These are phyloP conservation scores for Oxycera nigricornis DNA, from an alignment of 2,888 invertebrate genomes.

Conservation along the genomic window DNA sequence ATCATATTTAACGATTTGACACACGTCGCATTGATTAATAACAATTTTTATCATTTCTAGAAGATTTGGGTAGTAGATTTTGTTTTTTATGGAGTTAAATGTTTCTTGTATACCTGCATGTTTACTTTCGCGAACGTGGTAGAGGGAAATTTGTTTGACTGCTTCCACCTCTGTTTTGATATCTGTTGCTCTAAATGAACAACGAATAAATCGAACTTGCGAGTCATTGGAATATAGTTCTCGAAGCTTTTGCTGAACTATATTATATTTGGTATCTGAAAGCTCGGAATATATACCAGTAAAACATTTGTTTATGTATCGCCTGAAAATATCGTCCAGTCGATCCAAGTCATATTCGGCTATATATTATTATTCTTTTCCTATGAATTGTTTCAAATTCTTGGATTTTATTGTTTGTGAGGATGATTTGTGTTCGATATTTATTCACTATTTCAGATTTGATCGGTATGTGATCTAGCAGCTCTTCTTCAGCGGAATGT, in stretches of 20 bases:
- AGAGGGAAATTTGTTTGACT: conserved; percentile 44
- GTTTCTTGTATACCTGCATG: conserved; percentile 42
- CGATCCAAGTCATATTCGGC: too few species aligned
- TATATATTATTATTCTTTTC: too few species aligned
- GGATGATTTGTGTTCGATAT: too few species aligned
- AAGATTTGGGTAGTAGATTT: conserved; percentile 44
- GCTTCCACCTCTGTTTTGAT: conserved; percentile 44
- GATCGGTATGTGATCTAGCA: too few species aligned
- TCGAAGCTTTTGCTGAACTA: conserved; percentile 43
- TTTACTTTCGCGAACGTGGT: conserved; percentile 46
- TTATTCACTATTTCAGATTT: too few species aligned
- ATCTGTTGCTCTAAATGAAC: conserved; percentile 40
- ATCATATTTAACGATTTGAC: conserved; percentile 1
- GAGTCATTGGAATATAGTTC: conserved; percentile 39
- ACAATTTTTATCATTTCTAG: conserved; percentile 33
- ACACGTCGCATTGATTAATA: conserved; percentile 14
- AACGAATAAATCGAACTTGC: conserved; percentile 45
- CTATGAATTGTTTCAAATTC: too few species aligned
- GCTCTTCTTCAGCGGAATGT: too few species aligned
- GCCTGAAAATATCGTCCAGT: too few species aligned
- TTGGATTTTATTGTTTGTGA: too few species aligned
- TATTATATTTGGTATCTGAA: conserved; percentile 40
- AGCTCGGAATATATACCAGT: conserved; percentile 44
- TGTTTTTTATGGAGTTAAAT: conserved; percentile 45
- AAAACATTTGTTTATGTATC: conserved; percentile 29